Percentiles rank a stretch among this genome's conserved stretches.
Evolutionary conservation across 2,113 vertebrate genomes (phyloP).

Genomic region (Setophaga kirtlandii): DNA sequence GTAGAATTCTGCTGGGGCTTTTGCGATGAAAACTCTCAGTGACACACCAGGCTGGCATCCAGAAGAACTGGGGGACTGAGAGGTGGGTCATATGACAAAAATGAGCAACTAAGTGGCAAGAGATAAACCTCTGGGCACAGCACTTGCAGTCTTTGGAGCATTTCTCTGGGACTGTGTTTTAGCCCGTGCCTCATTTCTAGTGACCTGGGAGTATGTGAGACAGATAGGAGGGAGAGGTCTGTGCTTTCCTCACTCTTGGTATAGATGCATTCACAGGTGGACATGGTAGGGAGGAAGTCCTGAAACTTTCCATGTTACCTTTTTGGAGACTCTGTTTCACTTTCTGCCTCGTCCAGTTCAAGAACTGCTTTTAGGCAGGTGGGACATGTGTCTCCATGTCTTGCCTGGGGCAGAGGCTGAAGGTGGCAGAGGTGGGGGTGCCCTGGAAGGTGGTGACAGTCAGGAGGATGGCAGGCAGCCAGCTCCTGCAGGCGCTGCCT

Average conservation of each 20-base stretch:
- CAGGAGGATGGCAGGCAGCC: background rate
- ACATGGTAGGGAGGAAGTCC: background rate
- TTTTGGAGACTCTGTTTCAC: background rate
- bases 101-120: background rate
- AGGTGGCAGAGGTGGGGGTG: background rate
- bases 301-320: background rate
- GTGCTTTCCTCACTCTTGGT: background rate
- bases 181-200: background rate
- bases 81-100: background rate
- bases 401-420: background rate
- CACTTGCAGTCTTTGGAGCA: background rate
- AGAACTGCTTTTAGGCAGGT: background rate
- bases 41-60: background rate
- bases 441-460: rapidly evolving
- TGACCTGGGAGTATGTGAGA: background rate
- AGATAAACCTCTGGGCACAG: background rate
- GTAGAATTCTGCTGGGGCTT: background rate
- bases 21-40: background rate
- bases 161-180: background rate
- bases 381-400: rapidly evolving
- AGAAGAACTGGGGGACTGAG: background rate
- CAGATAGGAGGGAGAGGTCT: background rate
- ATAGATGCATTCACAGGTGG: background rate
- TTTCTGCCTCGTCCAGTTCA: background rate
- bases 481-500: rapidly evolving